Percentiles rank a stretch among this genome's conserved stretches.
These are phyloP conservation scores for Mythimna albipuncta DNA, from an alignment of 2,888 invertebrate genomes.

Conservation along the genomic window DNA sequence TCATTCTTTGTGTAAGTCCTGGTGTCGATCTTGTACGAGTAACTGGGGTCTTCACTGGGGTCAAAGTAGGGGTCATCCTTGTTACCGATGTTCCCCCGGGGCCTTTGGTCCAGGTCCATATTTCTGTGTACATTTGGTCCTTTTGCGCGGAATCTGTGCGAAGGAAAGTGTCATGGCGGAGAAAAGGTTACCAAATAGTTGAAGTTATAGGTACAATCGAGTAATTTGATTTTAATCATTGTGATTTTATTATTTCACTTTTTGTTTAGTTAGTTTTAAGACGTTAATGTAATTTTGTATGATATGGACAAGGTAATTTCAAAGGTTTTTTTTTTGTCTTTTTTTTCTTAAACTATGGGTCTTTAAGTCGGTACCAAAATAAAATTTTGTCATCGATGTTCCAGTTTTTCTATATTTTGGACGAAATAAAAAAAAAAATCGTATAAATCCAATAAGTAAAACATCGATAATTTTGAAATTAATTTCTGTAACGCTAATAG, in stretches of 20 bases:
- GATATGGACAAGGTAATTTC: no score
- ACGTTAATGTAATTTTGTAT: no score
- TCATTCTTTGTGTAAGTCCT: constrained; percentile 93
- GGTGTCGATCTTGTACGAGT: constrained; percentile 93
- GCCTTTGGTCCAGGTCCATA: constrained; percentile 93
- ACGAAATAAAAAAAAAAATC: no score
- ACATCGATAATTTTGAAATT: no score
- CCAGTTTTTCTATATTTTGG: no score
- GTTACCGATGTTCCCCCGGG: constrained; percentile 92
- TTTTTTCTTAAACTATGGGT: no score
- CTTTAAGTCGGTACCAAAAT: no score
- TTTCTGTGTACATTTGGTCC: constrained; percentile 94
- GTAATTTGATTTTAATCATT: background rate
- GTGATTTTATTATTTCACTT: background rate
- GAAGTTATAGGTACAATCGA: background rate
- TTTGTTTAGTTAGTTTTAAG: background rate
- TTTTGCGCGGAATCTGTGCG: constrained; percentile 92
- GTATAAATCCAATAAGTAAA: no score
- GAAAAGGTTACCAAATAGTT: background rate
- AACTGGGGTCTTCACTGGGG: constrained; percentile 94
- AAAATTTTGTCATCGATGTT: no score
- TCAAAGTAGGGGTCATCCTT: constrained; percentile 94
- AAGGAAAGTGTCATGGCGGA: background rate
- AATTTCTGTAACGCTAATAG: no score
- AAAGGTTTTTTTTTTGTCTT: no score